Percentiles rank a stretch among this genome's conserved stretches.
Evolutionary conservation across 2,797 vertebrate species (phyloP).

Genomic region (Phoeniculus purpureus): DNA sequence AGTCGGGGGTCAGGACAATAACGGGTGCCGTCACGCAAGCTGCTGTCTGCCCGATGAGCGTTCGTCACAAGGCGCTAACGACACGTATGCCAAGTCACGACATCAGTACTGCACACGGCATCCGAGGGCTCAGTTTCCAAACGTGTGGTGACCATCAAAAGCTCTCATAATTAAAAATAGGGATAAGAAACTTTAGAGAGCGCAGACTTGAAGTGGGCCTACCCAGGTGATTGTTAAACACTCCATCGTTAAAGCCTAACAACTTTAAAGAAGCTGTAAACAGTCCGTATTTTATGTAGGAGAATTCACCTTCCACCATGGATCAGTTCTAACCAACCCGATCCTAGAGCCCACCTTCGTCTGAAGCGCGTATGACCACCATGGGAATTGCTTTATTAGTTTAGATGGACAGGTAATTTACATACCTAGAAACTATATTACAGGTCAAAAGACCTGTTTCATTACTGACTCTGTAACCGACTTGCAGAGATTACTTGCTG

Average conservation of each 20-base stretch:
- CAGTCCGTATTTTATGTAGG: neutral
- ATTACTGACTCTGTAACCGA: conserved; percentile 48
- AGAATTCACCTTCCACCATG: neutral
- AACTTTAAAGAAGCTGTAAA: neutral
- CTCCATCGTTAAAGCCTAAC: neutral
- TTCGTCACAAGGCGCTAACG: neutral
- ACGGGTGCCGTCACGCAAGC: neutral
- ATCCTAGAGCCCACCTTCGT: neutral
- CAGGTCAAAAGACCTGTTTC: conserved; percentile 75
- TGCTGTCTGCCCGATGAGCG: neutral
- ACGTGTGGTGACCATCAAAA: neutral
- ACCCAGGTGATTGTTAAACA: neutral
- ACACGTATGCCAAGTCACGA: neutral
- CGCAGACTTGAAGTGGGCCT: neutral
- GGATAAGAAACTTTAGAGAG: neutral
- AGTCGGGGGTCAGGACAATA: neutral
- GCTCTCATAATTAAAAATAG: neutral
- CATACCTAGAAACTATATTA: conserved; percentile 20
- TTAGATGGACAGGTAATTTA: conserved; percentile 10
- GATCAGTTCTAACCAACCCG: neutral
- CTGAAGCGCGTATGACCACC: neutral
- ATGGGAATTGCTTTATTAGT: neutral
- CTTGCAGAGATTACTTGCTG: conserved; percentile 70
- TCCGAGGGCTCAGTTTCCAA: neutral
- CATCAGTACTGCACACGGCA: neutral